These are phyloP conservation scores for Sceloporus tristichus DNA, from an alignment of 2,113 vertebrate genomes.

Conservation along the genomic window DNA sequence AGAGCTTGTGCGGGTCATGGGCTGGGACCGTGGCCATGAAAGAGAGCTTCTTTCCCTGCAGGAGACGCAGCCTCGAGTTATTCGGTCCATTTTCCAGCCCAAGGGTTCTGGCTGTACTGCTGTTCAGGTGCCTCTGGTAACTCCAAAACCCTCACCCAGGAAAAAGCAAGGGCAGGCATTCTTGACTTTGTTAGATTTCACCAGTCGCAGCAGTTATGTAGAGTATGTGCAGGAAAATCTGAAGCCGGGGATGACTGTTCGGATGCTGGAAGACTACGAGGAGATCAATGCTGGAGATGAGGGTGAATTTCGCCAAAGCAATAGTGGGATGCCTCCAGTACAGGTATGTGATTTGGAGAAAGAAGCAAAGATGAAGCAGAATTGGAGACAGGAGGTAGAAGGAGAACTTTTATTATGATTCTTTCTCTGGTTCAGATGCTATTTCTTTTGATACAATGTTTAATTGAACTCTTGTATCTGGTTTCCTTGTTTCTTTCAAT, in stretches of 20 bases:
- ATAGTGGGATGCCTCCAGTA: conserved; percentile 83
- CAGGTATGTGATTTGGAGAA: conserved; percentile 74
- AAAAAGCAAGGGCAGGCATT: conserved; percentile 80
- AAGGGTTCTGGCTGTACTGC: conserved; percentile 62
- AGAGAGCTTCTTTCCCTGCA: neutral
- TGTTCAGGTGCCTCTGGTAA: conserved; percentile 34
- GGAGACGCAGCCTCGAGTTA: conserved; percentile 53
- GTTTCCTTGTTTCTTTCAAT: neutral
- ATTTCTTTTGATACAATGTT: neutral
- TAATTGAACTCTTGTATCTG: neutral
- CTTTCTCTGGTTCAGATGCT: neutral
- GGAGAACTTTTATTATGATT: neutral
- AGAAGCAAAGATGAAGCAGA: neutral
- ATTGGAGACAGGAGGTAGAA: neutral
- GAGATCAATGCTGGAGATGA: conserved; percentile 85
- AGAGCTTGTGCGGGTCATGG: conserved; percentile 91
- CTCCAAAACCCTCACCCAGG: conserved; percentile 57
- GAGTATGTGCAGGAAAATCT: conserved; percentile 89
- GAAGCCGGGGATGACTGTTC: conserved; percentile 87
- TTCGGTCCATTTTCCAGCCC: conserved; percentile 90
- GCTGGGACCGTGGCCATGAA: conserved; percentile 85
- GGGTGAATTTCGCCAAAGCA: conserved; percentile 90
- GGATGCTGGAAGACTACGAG: conserved; percentile 91
- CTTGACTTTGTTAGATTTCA: conserved; percentile 81
- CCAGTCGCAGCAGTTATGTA: conserved; percentile 83